Conservation (phyloP, 1,140 invertebrate genomes). For the Apis cerana region DNA sequence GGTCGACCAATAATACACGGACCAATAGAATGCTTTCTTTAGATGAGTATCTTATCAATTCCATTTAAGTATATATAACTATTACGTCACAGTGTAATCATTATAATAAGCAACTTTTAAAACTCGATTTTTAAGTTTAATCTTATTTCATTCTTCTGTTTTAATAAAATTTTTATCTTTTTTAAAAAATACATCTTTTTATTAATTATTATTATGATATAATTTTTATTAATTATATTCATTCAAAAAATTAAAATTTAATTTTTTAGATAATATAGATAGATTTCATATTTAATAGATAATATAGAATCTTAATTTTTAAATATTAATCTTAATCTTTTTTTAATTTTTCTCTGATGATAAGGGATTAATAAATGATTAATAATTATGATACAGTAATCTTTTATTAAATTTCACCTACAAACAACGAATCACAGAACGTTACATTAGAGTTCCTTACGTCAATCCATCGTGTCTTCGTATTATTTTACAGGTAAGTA, state of each 20-base stretch:
- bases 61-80: slow-evolving; percentile 14
- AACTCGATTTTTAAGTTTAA: neutral
- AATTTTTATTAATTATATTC: neutral
- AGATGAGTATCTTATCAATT: slow-evolving; percentile 18
- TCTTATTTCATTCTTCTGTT: neutral
- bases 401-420: slow-evolving; percentile 82
- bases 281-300: neutral
- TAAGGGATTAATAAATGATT: neutral
- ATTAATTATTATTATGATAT: too few relatives aligned
- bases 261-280: too few relatives aligned
- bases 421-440: slow-evolving; percentile 82
- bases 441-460: slow-evolving; percentile 81
- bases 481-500: slow-evolving; percentile 81
- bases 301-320: too few relatives aligned
- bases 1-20: neutral
- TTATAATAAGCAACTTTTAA: neutral
- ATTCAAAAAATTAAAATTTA: neutral
- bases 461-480: slow-evolving; percentile 78
- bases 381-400: slow-evolving; percentile 77
- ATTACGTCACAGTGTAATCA: slow-evolving; percentile 32
- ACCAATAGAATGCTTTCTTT: slow-evolving; percentile 1
- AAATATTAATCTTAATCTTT: too few relatives aligned
- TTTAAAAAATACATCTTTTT: neutral
- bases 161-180: too few relatives aligned
- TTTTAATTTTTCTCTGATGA: neutral